phyloP scores from a whole-genome alignment of 2,113 vertebrate species.

The Oriolus oriolus region DNA sequence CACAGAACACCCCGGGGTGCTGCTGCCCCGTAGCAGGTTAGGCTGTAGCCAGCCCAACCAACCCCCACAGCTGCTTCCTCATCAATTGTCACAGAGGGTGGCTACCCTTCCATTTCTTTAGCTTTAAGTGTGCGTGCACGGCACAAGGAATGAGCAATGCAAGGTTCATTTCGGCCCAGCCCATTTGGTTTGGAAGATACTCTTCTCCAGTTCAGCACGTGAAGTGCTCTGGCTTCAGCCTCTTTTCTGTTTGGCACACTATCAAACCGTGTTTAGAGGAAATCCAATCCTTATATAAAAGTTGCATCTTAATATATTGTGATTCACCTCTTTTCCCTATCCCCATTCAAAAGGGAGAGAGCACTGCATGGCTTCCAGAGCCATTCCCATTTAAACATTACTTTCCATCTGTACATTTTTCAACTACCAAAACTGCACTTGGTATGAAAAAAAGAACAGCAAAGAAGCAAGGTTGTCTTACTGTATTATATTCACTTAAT shows the following conservation, averaged over 20 bases:
- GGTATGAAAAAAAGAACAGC: neutral
- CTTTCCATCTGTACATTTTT: neutral
- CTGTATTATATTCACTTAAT: neutral
- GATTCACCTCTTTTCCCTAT: neutral
- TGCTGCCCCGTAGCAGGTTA: neutral
- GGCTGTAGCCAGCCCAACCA: fast-evolving
- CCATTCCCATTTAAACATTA: neutral
- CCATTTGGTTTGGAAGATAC: neutral
- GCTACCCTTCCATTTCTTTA: neutral
- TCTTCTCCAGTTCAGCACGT: neutral
- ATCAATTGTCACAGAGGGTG: neutral
- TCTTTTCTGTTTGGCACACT: neutral
- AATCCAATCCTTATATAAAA: constrained; percentile 1
- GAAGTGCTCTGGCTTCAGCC: neutral
- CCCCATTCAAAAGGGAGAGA: neutral
- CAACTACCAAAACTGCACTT: neutral
- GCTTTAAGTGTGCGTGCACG: neutral
- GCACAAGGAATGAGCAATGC: neutral
- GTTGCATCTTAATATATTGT: neutral
- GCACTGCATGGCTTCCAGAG: neutral
- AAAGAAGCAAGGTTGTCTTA: neutral
- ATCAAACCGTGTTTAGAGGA: neutral
- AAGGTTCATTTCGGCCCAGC: neutral
- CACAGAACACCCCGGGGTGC: fast-evolving
- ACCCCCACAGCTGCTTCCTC: neutral